These are phyloP conservation scores for Sceloporus tristichus DNA, from an alignment of 2,113 vertebrate genomes.

Conservation along the genomic window DNA sequence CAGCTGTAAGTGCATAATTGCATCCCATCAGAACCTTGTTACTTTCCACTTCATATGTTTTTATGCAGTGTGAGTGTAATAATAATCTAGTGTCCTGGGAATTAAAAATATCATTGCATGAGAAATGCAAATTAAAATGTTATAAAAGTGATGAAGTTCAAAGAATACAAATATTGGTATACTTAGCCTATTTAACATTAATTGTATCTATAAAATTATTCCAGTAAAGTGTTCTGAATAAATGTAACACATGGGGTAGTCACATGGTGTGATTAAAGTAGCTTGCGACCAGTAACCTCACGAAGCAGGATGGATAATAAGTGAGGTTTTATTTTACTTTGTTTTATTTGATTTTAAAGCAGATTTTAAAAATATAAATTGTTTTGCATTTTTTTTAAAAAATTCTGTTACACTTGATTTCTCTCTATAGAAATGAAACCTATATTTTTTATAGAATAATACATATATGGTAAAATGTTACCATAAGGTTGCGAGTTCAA, in stretches of 20 bases:
- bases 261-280: not conserved
- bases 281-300: not conserved
- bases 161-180: not conserved
- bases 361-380: not conserved
- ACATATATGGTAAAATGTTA: not conserved
- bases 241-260: not conserved
- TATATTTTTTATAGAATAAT: not conserved
- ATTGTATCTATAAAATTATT: not conserved
- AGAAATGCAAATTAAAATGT: not conserved
- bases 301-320: not conserved
- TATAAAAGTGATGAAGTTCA: not conserved
- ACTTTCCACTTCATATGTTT: not conserved
- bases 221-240: not conserved
- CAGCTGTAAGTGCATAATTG: not conserved
- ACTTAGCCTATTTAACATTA: not conserved
- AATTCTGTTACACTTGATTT: not conserved
- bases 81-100: rapidly evolving
- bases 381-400: not conserved
- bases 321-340: not conserved
- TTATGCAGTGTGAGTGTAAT: rapidly evolving
- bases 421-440: not conserved
- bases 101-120: not conserved
- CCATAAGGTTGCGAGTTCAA: not conserved
- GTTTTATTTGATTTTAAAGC: not conserved
- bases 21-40: not conserved